Evolutionary conservation across 1,140 invertebrate genomes (phyloP), one percentile per base, ranked within the genome.

Genomic region (Babylonia areolata): DNA sequence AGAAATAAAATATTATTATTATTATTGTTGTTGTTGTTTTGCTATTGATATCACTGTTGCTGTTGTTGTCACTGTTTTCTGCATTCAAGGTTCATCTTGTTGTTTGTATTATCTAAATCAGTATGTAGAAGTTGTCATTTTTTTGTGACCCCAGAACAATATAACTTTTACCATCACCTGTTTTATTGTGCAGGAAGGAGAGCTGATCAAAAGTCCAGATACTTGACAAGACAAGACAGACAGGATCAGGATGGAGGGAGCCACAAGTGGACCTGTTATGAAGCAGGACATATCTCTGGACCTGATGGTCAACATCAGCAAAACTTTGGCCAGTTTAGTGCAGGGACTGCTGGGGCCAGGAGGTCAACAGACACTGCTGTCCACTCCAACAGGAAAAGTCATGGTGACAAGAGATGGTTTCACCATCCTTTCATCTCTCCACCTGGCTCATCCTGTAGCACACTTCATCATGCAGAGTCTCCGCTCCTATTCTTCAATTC

Each of bases 331-430:
- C 2, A 79, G 51, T 12, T 51, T 87, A 37, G 83, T 90, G 54
- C 86, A 86, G 17, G 90, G 39, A 2, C 81, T 86, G 35, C 90
- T 90, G 84, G 90, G 90, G 3, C 90, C 90, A 37, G 77, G 37
- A 20, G 71, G 88, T 82, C 54, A 64, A 35, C 71, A 87, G n/a
- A 81, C 84, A 20, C 73, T 91, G 42, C 15, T 91, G 39, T 78
- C 86, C 0, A 82, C 86, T 17, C 71, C 46, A 12, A 89, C 87
- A 83, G 91, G 91, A 33, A 82, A 90, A 37, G 88, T 89, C 37
- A 33, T 87, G 31, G 81, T 92, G 11, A 90, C 91, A 0, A 86
- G 86, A 69, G 88, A 91, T 86, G 90, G 92, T 33, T 37, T 86
- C 9, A 87, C 78, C 2, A 88, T 92, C 42, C 33, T 92, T 35